Base-by-base conservation (phyloP, 2,888 invertebrate species). In the Scaptomyza flava region DNA sequence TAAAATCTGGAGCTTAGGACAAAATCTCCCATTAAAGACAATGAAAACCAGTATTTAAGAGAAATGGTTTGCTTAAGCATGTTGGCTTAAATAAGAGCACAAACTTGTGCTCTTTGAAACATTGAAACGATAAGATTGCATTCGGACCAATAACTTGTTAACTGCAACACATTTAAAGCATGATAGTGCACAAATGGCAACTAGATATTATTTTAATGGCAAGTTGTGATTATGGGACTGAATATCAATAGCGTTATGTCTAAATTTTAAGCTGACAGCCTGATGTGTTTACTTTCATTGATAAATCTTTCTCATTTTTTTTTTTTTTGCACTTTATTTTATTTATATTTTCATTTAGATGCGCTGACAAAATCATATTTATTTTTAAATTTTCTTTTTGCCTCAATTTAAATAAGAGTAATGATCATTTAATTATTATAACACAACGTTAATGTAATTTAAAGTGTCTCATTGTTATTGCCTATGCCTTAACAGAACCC, bases 11-110 rank as follows among this genome's bases (percentile, higher is more conserved):
- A n/a, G 14, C 17, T 34, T 1, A 33, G 23, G 9, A 8, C 1
- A 6, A 41, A 50, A 62, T 63, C 68, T 72, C 73, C 73, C 62
- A 17, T 6, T 7, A 12, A 0, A 7, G 2, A 14, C 27, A 11
- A 8, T 5, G 3, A 60, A 72, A 73, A 42, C 74, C 74, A 63
- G 62, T 76, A 77, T 76, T 76, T 76, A 72, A 76, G 74, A 76
- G 77, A 60, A 38, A 27, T 3, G 14, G 2, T 17, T 4, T 8
- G 12, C 0, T 9, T 36, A 12, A 17, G 33, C 27, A 12, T 9
- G 0, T 17, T 9, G n/a, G n/a, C 4, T 12, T 20, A 12, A 4
- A 27, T 62, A 67, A 54, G 51, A 53, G 42, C n/a, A 17, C 3
- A 27, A 30, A 6, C 11, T 8, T 31, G 1, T 11, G 30, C 34